Evolutionary conservation across 1,140 invertebrate genomes (phyloP).

Genomic region (Drosophila azteca): DNA sequence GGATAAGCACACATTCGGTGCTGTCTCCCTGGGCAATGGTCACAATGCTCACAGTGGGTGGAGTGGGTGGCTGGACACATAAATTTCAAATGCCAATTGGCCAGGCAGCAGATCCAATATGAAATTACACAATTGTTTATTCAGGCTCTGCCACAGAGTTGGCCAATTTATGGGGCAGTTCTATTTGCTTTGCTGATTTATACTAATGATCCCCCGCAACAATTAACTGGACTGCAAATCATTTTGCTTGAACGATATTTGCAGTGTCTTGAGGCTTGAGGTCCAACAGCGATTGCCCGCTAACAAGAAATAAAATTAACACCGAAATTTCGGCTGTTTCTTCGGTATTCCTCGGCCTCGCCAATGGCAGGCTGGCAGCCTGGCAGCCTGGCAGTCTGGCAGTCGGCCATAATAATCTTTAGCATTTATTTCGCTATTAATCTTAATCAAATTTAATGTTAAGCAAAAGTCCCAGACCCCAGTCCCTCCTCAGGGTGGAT

Average conservation of each 20-base stretch:
- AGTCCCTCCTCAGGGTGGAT: too few species aligned
- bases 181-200: constrained; percentile 57
- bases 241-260: constrained; percentile 28
- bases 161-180: constrained; percentile 12
- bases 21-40: neutral
- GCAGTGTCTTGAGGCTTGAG: constrained; percentile 15
- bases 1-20: constrained; percentile 21
- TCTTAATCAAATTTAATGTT: constrained; percentile 81
- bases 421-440: constrained; percentile 78
- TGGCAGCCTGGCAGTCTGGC: constrained; percentile 56
- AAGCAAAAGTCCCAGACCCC: constrained; percentile 49
- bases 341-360: too few species aligned
- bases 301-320: constrained; percentile 58
- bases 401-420: constrained; percentile 65
- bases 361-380: too few species aligned
- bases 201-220: constrained; percentile 55
- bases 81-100: constrained; percentile 68
- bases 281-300: neutral
- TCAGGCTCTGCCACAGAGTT: constrained; percentile 20
- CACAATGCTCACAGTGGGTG: too few species aligned
- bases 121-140: constrained; percentile 68
- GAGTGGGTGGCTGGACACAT: constrained; percentile 33
- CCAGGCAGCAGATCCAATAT: constrained; percentile 46
- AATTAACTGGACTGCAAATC: constrained; percentile 53
- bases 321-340: constrained; percentile 45